Percentiles rank a stretch among this genome's conserved stretches.
phyloP scores from a whole-genome alignment of 1,140 invertebrate species.

The Neelides sp. region DNA sequence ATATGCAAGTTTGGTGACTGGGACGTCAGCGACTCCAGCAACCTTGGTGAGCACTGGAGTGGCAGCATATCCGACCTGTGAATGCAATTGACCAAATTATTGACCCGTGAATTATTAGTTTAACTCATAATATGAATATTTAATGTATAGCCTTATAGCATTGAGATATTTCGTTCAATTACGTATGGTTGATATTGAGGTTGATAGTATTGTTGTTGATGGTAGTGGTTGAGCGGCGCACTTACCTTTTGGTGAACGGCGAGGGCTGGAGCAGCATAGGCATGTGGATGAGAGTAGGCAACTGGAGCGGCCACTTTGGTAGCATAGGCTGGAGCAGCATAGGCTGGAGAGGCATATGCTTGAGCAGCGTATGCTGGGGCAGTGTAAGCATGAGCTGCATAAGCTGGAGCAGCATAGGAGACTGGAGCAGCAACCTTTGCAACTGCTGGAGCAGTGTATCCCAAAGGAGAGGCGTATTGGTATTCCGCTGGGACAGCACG shows the following conservation, averaged over 20 bases:
- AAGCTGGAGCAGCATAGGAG: slow-evolving; percentile 2
- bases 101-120: neutral
- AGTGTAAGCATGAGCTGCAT: slow-evolving; percentile 32
- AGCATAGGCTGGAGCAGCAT: slow-evolving; percentile 16
- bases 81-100: slow-evolving; percentile 23
- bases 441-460: slow-evolving; percentile 6
- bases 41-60: slow-evolving; percentile 42
- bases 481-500: neutral
- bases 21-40: slow-evolving; percentile 41
- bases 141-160: neutral
- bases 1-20: slow-evolving; percentile 40
- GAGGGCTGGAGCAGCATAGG: slow-evolving; percentile 10
- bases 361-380: slow-evolving; percentile 12
- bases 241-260: slow-evolving; percentile 28
- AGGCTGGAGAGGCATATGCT: neutral
- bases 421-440: slow-evolving; percentile 16
- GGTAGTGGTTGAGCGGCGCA: neutral
- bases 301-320: slow-evolving; percentile 1
- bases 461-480: neutral
- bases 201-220: neutral
- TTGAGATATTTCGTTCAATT: neutral
- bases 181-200: neutral
- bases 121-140: neutral
- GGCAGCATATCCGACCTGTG: slow-evolving; percentile 34
- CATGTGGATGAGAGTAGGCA: neutral